Conservation (phyloP, 2,113 vertebrate species). For the Campylorhamphus procurvoides region DNA sequence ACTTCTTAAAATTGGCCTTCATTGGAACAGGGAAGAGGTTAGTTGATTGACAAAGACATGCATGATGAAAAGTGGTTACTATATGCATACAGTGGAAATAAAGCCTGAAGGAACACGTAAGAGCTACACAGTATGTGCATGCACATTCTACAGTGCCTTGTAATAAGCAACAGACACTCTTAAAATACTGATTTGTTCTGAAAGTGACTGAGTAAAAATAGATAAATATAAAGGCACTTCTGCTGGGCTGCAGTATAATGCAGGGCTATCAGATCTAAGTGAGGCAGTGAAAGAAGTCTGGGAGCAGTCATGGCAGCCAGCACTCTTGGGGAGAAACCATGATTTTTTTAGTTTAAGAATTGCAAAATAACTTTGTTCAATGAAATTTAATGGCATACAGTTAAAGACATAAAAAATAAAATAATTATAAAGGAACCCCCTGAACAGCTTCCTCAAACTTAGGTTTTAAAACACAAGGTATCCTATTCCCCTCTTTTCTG, state of each 20-base stretch:
- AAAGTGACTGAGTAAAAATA: slow-evolving; percentile 58
- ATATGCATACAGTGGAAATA: slow-evolving; percentile 48
- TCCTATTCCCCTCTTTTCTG: background rate
- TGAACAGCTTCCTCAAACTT: background rate
- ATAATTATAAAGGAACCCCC: background rate
- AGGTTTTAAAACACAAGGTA: background rate
- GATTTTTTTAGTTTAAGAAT: background rate
- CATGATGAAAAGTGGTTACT: slow-evolving; percentile 49
- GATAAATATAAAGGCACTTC: background rate
- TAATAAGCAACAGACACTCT: slow-evolving; percentile 3
- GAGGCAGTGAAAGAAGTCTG: background rate
- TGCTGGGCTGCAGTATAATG: background rate
- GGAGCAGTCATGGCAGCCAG: background rate
- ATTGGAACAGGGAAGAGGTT: background rate
- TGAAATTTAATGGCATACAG: background rate
- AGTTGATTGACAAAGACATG: slow-evolving; percentile 56
- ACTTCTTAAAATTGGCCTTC: background rate
- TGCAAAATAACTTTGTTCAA: background rate
- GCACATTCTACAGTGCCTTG: slow-evolving; percentile 28
- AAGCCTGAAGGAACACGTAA: slow-evolving; percentile 27
- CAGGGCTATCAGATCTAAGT: background rate
- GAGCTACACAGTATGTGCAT: slow-evolving; percentile 38
- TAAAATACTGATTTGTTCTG: slow-evolving; percentile 60
- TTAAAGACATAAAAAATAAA: background rate
- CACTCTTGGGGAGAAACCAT: background rate